phyloP scores from a whole-genome alignment of 2,888 invertebrate species.

The Temnothorax ravouxi region DNA sequence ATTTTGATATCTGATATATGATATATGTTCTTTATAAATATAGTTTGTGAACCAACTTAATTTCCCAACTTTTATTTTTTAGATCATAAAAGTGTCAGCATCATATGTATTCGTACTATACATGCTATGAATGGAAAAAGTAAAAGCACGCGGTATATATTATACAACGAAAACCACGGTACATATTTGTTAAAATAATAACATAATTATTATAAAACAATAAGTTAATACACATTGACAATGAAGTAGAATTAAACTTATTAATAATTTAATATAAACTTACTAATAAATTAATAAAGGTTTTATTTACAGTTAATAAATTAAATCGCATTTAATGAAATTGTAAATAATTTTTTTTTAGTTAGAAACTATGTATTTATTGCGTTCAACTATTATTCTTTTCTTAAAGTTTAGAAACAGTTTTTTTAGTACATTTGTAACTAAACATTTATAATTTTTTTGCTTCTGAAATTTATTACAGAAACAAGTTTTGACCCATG shows the following conservation, averaged over 20 bases:
- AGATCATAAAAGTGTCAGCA: constrained; percentile 62
- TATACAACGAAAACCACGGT: no score
- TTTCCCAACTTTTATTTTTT: constrained; percentile 14
- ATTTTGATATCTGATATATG: background rate
- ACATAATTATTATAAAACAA: background rate
- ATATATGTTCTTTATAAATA: background rate
- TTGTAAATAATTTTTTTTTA: constrained; percentile 10
- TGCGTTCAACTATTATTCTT: no score
- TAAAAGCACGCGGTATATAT: background rate
- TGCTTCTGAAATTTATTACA: background rate
- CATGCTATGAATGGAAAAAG: constrained; percentile 9
- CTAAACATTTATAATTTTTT: background rate
- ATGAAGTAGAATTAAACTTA: background rate
- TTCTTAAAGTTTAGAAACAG: background rate
- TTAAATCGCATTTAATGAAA: background rate
- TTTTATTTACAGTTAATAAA: background rate
- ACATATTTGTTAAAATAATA: background rate
- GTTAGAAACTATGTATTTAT: no score
- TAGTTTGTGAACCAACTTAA: background rate
- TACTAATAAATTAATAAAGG: background rate
- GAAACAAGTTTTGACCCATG: background rate
- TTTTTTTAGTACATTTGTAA: background rate
- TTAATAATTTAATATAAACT: no score
- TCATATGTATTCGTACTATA: constrained; percentile 62
- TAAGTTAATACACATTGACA: background rate